Conservation (phyloP, 2,113 vertebrate genomes). For the Notarius lentiginosus region DNA sequence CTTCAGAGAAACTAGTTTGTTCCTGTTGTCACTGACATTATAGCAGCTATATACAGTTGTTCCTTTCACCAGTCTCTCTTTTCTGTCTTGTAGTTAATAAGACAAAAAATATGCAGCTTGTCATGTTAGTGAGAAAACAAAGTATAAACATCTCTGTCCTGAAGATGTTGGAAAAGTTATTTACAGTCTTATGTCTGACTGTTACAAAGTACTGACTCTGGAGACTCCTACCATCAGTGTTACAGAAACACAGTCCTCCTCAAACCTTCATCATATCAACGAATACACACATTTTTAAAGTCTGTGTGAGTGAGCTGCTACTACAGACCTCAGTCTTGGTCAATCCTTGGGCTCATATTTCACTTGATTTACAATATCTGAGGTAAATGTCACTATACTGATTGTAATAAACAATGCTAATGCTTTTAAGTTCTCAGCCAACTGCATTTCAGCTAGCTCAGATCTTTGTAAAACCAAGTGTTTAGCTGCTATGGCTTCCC, state of each 20-base stretch:
- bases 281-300: neutral
- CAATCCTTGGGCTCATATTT: neutral
- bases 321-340: neutral
- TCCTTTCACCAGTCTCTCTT: neutral
- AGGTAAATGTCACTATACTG: neutral
- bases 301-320: neutral
- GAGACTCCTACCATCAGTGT: neutral
- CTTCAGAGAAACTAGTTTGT: neutral
- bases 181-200: neutral
- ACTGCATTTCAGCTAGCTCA: neutral
- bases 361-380: neutral
- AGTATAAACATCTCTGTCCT: neutral
- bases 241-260: neutral
- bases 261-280: neutral
- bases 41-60: neutral
- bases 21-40: neutral
- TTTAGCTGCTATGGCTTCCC: neutral
- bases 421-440: neutral
- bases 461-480: neutral
- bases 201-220: neutral
- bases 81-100: neutral
- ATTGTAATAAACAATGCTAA: neutral
- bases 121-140: too few species aligned
- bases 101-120: neutral
- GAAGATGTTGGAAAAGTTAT: neutral